Evolutionary conservation across 1,140 invertebrate genomes (phyloP).

Genomic region (Babylonia areolata): DNA sequence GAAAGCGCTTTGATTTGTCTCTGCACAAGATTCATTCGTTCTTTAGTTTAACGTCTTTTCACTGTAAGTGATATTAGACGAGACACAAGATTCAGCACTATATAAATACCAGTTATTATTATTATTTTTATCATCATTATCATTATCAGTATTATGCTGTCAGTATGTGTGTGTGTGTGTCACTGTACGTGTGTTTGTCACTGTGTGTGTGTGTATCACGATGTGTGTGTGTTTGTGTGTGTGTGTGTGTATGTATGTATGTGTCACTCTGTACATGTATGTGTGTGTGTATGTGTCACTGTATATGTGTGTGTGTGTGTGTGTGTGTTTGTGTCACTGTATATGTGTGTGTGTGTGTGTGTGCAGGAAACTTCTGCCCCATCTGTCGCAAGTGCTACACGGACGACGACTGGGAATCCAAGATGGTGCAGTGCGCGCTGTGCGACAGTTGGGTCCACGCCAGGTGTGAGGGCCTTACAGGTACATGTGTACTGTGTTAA

Average conservation of each 20-base stretch:
- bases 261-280: not conserved
- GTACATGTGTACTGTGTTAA: too few species aligned
- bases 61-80: too few species aligned
- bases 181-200: not conserved
- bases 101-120: too few species aligned
- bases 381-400: constrained; percentile 94
- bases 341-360: not conserved
- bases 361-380: constrained; percentile 88
- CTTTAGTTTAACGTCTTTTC: too few species aligned
- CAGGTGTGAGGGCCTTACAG: constrained; percentile 91
- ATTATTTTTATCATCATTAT: too few species aligned
- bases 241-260: not conserved
- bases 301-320: not conserved
- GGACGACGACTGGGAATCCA: constrained; percentile 93
- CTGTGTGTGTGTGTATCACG: not conserved
- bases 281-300: not conserved
- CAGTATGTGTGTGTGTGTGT: constrained; percentile 12
- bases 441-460: constrained; percentile 95
- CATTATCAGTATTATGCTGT: too few species aligned
- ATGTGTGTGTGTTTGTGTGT: not conserved
- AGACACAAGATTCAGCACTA: too few species aligned
- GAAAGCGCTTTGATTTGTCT: too few species aligned
- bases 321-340: not conserved
- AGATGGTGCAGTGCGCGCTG: constrained; percentile 96
- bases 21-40: too few species aligned